phyloP scores from a whole-genome alignment of 2,113 vertebrate genomes.

The Taxidea taxus region DNA sequence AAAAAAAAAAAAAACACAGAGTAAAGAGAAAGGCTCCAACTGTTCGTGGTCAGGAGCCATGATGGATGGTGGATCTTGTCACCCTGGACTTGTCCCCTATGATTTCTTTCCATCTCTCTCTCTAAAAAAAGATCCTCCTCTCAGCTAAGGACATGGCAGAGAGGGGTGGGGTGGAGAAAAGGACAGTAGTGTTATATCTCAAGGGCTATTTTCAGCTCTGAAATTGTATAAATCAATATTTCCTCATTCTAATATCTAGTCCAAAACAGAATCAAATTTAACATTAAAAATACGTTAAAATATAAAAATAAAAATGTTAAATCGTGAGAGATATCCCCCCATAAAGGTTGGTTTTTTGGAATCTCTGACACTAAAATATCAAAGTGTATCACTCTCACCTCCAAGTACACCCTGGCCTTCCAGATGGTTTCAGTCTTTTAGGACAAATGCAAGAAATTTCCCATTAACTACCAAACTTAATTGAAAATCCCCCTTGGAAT shows the following conservation, averaged over 20 bases:
- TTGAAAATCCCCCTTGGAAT: neutral
- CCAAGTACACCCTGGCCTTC: neutral
- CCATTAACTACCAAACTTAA: neutral
- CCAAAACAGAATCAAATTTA: conserved; percentile 33
- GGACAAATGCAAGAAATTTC: conserved; percentile 3
- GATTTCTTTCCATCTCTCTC: conserved; percentile 64
- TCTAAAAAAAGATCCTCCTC: conserved; percentile 37
- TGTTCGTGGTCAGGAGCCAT: conserved; percentile 67
- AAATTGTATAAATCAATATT: conserved; percentile 4
- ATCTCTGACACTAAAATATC: neutral
- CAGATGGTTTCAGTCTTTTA: neutral
- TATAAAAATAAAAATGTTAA: conserved; percentile 45
- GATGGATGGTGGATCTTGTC: conserved; percentile 64
- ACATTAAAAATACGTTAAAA: conserved; percentile 7
- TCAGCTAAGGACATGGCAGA: conserved; percentile 59
- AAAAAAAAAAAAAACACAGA: conserved; percentile 55
- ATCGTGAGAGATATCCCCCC: neutral
- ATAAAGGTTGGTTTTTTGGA: neutral
- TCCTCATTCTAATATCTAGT: neutral
- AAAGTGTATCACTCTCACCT: neutral
- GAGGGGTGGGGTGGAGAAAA: neutral
- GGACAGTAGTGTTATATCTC: neutral
- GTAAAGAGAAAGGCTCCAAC: conserved; percentile 75
- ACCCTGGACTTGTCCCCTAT: conserved; percentile 60
- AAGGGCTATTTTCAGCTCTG: neutral